Evolutionary conservation across 2,113 vertebrate genomes (phyloP).

Genomic region (Hippoglossus stenolepis): DNA sequence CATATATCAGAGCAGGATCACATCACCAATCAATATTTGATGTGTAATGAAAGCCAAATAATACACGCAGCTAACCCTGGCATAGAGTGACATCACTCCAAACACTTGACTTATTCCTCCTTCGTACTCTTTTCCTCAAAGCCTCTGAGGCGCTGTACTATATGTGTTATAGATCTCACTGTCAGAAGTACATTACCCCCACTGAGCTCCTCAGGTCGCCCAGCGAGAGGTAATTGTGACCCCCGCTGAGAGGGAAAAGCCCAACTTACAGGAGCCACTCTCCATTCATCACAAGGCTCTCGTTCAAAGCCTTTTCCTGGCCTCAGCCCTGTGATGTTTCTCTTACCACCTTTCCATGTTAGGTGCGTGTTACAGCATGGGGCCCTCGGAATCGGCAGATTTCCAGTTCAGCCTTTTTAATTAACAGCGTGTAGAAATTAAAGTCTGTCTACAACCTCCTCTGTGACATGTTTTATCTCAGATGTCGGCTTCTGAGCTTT

Average conservation of each 20-base stretch:
- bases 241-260: constrained; percentile 59
- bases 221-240: constrained; percentile 64
- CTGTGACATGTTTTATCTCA: background rate
- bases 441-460: background rate
- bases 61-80: background rate
- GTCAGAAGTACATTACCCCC: constrained; percentile 57
- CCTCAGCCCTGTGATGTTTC: background rate
- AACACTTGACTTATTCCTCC: constrained; percentile 45
- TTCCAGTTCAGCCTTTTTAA: background rate
- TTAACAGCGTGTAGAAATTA: background rate
- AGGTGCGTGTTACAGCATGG: background rate
- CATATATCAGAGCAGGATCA: constrained; percentile 23
- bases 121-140: constrained; percentile 9
- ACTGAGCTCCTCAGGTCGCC: constrained; percentile 46
- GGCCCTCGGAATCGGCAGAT: background rate
- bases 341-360: background rate
- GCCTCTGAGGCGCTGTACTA: constrained; percentile 2
- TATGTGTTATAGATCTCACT: constrained; percentile 50
- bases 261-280: constrained; percentile 36
- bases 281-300: constrained; percentile 12
- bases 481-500: background rate
- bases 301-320: constrained; percentile 5
- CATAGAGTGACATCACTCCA: constrained; percentile 36
- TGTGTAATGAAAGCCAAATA: constrained; percentile 48
- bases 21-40: constrained; percentile 37